Evolutionary conservation across 2,797 vertebrate genomes (phyloP).

Genomic region (Rhynchonycteris naso): DNA sequence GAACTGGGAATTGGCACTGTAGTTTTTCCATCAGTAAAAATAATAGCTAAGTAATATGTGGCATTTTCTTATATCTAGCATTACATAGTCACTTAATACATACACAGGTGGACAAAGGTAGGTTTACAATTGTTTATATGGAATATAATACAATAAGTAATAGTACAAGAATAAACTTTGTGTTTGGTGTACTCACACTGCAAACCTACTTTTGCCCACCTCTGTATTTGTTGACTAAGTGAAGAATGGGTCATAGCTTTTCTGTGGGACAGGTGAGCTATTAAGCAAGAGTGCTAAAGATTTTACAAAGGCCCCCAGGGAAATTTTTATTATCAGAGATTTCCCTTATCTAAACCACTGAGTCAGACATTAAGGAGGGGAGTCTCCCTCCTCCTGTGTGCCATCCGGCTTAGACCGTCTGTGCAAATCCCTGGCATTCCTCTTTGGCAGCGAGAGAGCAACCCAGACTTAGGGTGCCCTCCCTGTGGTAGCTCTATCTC

Average conservation of each 20-base stretch:
- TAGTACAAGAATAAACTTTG: not conserved
- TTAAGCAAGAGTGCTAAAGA: not conserved
- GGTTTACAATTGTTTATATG: not conserved
- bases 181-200: not conserved
- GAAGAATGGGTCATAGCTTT: conserved; percentile 8
- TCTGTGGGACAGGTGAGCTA: not conserved
- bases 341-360: conserved; percentile 34
- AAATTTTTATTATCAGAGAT: conserved; percentile 18
- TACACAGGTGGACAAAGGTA: not conserved
- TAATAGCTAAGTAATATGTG: not conserved
- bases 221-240: conserved; percentile 11
- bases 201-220: not conserved
- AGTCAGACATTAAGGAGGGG: not conserved
- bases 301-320: not conserved
- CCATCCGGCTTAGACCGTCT: not conserved
- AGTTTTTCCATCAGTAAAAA: conserved; percentile 20
- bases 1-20: not conserved
- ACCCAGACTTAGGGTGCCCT: not conserved
- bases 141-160: not conserved
- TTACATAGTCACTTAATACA: not conserved
- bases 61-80: not conserved
- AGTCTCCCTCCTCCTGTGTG: not conserved
- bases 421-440: not conserved
- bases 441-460: not conserved
- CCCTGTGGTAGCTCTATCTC: not conserved